Base-by-base conservation (phyloP, 2,797 vertebrate species). In the Danio choprae region DNA sequence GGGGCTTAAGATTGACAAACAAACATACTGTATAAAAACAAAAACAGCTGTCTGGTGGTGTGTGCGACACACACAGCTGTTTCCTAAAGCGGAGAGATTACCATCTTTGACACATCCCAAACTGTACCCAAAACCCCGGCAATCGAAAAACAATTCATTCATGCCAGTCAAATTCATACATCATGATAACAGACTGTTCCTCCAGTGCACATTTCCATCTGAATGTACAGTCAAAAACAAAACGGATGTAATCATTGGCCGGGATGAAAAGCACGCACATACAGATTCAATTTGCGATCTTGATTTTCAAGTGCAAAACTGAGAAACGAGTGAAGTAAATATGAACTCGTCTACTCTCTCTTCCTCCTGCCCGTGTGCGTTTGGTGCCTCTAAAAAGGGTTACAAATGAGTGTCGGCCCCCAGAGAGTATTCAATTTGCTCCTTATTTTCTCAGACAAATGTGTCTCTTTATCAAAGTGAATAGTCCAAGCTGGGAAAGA, bases 401-500 rank as follows among this genome's bases (percentile, higher is more conserved):
- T 92, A 93, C 85, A 92, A 89, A 91, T 90, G 91, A 93, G 72
- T 70, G 70, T 38, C 76, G 43, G 81, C 83, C 86, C 83, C 83
- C 70, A 84, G 89, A 90, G 85, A 93, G 93, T 93, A 86, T 50
- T 92, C 84, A 84, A 87, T 87, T 87, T 87, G 81, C 83, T 86
- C 63, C 84, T 80, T 92, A 89, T 94, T 94, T 92, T 94, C 92
- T 92, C 92, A 93, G 93, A 93, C 92, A 93, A 93, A 95, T 91
- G 92, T 91, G 93, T 86, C 84, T 87, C 91, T 90, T 90, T 94
- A 95, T 95, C 95, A 95, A 94, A 95, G 92, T 90, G 89, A 94
- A 93, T 92, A 94, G 93, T 94, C 94, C 90, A 84, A 94, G 91
- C 94, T 93, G 91, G 85, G 90, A 93, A 93, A 94, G 93, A 95